Evolutionary conservation across 2,797 vertebrate species (phyloP).

Genomic region (Pangasius krempfi): DNA sequence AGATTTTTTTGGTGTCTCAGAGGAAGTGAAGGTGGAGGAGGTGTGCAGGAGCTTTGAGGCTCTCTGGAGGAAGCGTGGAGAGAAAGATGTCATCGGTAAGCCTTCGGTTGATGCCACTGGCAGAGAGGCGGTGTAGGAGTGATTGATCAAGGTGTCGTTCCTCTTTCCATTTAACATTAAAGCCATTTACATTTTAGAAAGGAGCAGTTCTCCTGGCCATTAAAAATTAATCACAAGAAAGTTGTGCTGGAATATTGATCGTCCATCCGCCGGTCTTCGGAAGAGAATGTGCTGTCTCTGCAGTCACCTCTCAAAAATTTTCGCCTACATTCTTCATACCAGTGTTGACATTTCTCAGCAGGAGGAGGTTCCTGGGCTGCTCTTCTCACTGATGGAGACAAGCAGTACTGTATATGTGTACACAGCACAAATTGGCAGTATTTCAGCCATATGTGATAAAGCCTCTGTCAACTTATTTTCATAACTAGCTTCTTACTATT

Average conservation of each 20-base stretch:
- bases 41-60: conserved; percentile 47
- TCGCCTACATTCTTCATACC: conserved; percentile 54
- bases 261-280: conserved; percentile 61
- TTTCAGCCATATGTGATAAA: neutral
- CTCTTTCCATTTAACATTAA: conserved; percentile 68
- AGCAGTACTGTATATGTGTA: neutral
- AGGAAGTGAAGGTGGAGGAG: conserved; percentile 44
- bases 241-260: conserved; percentile 66
- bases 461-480: neutral
- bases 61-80: conserved; percentile 47
- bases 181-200: conserved; percentile 71
- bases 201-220: conserved; percentile 63
- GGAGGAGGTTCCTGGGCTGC: conserved; percentile 48
- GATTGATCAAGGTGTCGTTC: conserved; percentile 70
- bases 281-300: conserved; percentile 61
- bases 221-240: conserved; percentile 72
- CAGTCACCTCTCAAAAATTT: conserved; percentile 62
- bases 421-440: neutral
- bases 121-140: conserved; percentile 52
- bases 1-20: conserved; percentile 38
- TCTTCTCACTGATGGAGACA: conserved; percentile 36
- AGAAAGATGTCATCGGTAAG: conserved; percentile 57
- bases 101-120: conserved; percentile 52
- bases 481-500: neutral
- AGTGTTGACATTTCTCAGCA: conserved; percentile 57